These are phyloP conservation scores for Rattus rattus DNA, from an alignment of 2,113 vertebrate genomes.

Conservation along the genomic window DNA sequence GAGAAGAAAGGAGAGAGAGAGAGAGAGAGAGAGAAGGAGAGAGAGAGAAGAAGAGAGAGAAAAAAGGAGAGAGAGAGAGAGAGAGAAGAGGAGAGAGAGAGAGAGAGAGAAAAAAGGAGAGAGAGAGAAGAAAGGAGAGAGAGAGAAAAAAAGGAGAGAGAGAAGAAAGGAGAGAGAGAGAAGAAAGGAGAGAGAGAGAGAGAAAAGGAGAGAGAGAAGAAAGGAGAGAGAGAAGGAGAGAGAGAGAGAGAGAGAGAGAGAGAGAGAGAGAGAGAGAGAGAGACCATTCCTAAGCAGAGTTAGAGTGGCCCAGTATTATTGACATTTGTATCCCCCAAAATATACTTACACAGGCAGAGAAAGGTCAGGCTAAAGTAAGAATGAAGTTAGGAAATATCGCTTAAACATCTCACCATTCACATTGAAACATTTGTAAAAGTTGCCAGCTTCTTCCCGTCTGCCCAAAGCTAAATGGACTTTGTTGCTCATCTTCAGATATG, in stretches of 20 bases:
- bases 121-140: not conserved
- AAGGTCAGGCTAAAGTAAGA: not conserved
- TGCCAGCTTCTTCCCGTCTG: not conserved
- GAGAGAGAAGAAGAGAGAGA: not conserved
- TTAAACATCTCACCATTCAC: not conserved
- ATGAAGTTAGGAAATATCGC: slow-evolving; percentile 4
- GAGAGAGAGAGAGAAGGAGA: not conserved
- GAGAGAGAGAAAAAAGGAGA: slow-evolving; percentile 7
- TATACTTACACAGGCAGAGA: slow-evolving; percentile 17
- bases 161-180: no score
- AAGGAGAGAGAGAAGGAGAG: not conserved
- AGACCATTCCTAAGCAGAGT: not conserved
- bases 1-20: not conserved
- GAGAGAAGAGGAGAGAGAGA: not conserved
- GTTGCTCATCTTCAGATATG: slow-evolving; percentile 45
- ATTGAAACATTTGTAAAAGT: slow-evolving; percentile 16
- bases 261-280: not conserved
- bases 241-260: no score
- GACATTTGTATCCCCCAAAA: slow-evolving; percentile 28
- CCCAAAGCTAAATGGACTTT: not conserved
- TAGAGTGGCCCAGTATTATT: not conserved
- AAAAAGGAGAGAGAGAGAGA: not conserved
- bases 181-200: not conserved
- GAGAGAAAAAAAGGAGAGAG: not conserved
- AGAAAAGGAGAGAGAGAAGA: not conserved